Evolutionary conservation across 2,888 invertebrate species (phyloP).

Genomic region (Cerceris ruficornis): DNA sequence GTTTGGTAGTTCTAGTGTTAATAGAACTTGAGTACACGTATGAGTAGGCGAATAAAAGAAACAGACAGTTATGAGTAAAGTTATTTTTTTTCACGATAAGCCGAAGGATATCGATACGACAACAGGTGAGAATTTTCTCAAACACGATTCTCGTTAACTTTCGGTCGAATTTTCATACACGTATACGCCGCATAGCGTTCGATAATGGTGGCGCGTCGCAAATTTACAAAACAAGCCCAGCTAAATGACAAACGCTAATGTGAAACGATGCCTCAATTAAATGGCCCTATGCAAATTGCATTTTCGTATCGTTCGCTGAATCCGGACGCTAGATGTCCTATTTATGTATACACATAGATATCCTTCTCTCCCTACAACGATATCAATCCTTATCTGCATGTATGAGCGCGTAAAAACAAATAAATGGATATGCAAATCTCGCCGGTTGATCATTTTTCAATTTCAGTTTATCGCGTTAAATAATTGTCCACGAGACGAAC

Average conservation of each 20-base stretch:
- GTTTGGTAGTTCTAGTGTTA: too few species aligned
- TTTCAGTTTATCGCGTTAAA: not conserved
- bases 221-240: slow-evolving; percentile 59
- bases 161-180: slow-evolving; percentile 23
- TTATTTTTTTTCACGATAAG: not conserved
- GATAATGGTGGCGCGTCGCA: slow-evolving; percentile 51
- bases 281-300: slow-evolving; percentile 60
- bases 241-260: slow-evolving; percentile 66
- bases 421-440: not conserved
- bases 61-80: too few species aligned
- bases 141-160: slow-evolving; percentile 8
- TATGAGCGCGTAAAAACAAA: not conserved
- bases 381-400: slow-evolving; percentile 13
- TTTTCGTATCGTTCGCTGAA: slow-evolving; percentile 40
- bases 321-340: slow-evolving; percentile 24
- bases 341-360: slow-evolving; percentile 17
- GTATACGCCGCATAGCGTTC: slow-evolving; percentile 36
- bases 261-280: slow-evolving; percentile 65
- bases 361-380: slow-evolving; percentile 1
- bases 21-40: too few species aligned
- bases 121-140: slow-evolving; percentile 11
- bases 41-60: too few species aligned
- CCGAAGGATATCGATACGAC: not conserved
- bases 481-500: not conserved
- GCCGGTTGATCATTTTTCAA: not conserved